These are phyloP conservation scores for Erebia aethiops DNA, from an alignment of 2,888 invertebrate genomes.

Conservation along the genomic window DNA sequence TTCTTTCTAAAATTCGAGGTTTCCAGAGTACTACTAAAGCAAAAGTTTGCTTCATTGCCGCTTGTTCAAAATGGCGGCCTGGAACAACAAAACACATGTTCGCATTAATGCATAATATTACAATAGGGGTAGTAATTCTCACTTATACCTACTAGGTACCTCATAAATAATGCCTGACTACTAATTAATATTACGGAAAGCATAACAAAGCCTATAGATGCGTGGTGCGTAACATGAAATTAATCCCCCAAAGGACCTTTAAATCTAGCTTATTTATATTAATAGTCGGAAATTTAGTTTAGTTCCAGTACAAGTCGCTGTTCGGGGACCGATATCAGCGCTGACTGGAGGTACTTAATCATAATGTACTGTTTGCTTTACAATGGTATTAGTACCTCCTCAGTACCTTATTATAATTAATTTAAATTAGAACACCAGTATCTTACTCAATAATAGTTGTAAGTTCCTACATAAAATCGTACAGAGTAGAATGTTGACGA, in stretches of 20 bases:
- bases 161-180: too few species aligned
- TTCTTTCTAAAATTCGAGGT: too few species aligned
- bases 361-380: conserved; percentile 50
- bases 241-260: conserved; percentile 71
- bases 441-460: not conserved
- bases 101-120: too few species aligned
- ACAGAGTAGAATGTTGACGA: too few species aligned
- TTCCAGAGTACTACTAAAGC: too few species aligned
- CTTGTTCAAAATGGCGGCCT: too few species aligned
- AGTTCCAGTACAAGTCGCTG: conserved; percentile 69
- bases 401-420: conserved; percentile 5
- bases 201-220: conserved; percentile 9
- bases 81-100: too few species aligned
- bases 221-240: conserved; percentile 62
- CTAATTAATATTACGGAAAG: conserved; percentile 26
- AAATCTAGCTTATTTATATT: conserved; percentile 80
- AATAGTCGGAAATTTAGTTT: conserved; percentile 72
- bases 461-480: too few species aligned
- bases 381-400: not conserved
- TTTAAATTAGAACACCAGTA: not conserved
- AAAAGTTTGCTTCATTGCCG: too few species aligned
- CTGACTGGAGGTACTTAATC: conserved; percentile 66
- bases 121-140: too few species aligned
- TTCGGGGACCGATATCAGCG: conserved; percentile 67
- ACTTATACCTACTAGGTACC: too few species aligned